These are phyloP conservation scores for Euborellia annulipes DNA, from an alignment of 1,140 invertebrate genomes.

Conservation along the genomic window DNA sequence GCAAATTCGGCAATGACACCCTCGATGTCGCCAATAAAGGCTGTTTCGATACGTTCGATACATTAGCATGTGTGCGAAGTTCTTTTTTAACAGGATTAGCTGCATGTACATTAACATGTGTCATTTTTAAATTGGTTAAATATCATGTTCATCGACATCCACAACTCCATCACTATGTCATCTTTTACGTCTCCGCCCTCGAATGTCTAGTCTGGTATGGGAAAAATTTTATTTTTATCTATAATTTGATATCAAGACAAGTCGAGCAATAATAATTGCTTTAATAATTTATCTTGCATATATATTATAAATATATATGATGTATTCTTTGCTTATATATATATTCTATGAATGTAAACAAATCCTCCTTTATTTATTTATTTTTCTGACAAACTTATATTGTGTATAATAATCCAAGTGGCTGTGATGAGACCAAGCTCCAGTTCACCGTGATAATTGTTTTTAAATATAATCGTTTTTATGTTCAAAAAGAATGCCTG, in stretches of 20 bases:
- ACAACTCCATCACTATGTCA: conserved; percentile 34
- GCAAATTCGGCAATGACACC: conserved; percentile 26
- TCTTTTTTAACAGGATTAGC: conserved; percentile 29
- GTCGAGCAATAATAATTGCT: no score
- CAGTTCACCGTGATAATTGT: no score
- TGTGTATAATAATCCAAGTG: no score
- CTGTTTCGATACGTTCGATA: conserved; percentile 30
- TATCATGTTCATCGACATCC: conserved; percentile 32
- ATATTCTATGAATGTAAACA: no score
- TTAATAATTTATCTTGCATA: no score
- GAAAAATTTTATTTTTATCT: conserved; percentile 2
- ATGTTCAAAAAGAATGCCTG: no score
- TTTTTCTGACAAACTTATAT: no score
- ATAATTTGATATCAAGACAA: neutral
- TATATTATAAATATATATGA: no score
- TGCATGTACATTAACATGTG: conserved; percentile 29
- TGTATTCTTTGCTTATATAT: no score
- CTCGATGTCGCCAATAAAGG: conserved; percentile 30
- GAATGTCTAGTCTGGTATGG: conserved; percentile 33
- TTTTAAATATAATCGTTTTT: no score
- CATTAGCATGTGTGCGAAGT: conserved; percentile 32
- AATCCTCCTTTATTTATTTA: no score
- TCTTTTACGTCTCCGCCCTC: conserved; percentile 33
- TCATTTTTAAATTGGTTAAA: conserved; percentile 29
- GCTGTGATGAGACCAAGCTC: no score